A percentile compares a stretch with the other conserved stretches of the same genome.
These are phyloP conservation scores for chimpanzee (Pan troglodytes) DNA, from an alignment of 2,113 vertebrate genomes.

Conservation along the genomic window NHGRI_mPanTro3-v2.1_pri NC_072421.2:94325001-94325500, in stretches of 20 bases:
- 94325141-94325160: background rate
- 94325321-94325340: slow-evolving; percentile 13
- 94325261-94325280: background rate
- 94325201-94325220: background rate
- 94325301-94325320: background rate
- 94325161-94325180: background rate
- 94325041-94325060: slow-evolving; percentile 4
- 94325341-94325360: background rate
- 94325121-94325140: background rate
- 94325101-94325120: background rate
- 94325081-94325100: slow-evolving; percentile 40
- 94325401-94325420: slow-evolving; percentile 14
- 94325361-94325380: slow-evolving; percentile 5
- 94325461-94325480: background rate
- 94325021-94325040: background rate
- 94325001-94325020: background rate
- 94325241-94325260: background rate
- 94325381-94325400: background rate
- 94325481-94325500: background rate
- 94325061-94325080: background rate
- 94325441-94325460: slow-evolving; percentile 8
- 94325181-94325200: slow-evolving; percentile 41
- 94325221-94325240: background rate
- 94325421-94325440: background rate
- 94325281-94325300: background rate